Conservation (phyloP, 1,140 invertebrate species). For the Papilio polyxenes region DNA sequence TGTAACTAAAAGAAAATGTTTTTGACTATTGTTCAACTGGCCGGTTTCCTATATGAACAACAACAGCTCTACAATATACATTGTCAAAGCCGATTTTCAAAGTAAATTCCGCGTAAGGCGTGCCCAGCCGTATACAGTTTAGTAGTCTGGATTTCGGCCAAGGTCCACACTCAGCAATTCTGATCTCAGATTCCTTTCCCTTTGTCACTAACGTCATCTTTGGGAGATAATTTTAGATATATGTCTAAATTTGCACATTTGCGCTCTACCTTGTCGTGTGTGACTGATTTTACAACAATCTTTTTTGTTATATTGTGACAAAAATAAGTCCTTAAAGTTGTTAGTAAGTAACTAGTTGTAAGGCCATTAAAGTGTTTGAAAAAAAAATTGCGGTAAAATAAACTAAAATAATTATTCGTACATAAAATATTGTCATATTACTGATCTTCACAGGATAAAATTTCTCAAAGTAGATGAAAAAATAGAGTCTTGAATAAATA, state of each 20-base stretch:
- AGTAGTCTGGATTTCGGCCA: constrained; percentile 68
- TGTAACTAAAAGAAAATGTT: too few species aligned
- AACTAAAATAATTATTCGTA: too few species aligned
- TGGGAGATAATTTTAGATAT: constrained; percentile 26
- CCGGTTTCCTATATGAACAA: not conserved
- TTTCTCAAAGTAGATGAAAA: too few species aligned
- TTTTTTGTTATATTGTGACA: too few species aligned
- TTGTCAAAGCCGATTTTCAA: not conserved
- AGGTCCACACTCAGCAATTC: constrained; percentile 59
- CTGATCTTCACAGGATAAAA: too few species aligned
- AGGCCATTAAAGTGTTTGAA: too few species aligned
- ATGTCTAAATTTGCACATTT: constrained; percentile 5
- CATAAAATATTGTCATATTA: too few species aligned
- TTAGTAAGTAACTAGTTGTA: too few species aligned
- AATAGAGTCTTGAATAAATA: too few species aligned
- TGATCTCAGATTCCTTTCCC: constrained; percentile 64
- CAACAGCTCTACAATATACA: not conserved
- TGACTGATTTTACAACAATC: not conserved
- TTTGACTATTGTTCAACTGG: too few species aligned
- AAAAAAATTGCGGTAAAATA: too few species aligned
- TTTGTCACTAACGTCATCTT: constrained; percentile 58
- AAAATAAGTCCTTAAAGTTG: too few species aligned
- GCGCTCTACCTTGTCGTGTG: not conserved
- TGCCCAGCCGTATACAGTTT: constrained; percentile 41
- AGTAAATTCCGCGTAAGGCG: constrained; percentile 26